Base-by-base conservation (phyloP, 2,797 vertebrate species). In the Galaxias olidus region DNA sequence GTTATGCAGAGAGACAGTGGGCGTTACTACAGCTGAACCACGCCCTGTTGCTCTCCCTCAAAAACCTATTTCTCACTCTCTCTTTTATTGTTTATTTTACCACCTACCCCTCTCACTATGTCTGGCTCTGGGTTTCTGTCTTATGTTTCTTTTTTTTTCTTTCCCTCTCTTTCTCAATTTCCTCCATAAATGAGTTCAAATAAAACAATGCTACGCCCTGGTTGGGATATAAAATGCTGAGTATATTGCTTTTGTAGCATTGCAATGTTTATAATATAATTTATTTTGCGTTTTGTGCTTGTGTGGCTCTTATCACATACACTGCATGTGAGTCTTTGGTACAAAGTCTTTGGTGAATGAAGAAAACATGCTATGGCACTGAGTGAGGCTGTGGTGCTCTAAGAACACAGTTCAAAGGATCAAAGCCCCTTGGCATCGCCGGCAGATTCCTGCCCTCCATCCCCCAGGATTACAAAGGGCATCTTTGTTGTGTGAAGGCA, bases 401-500 rank as follows among this genome's bases (percentile, higher is more conserved):
- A 30, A 30, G 51, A 17, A 53, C 50, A n/a, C 10, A 53, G 51
- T 10, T 19, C 17, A 11, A 53, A 1, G 4, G 50, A 10, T 52
- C 18, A 19, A 15, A 52, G 51, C 15, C 8, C 10, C 51, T 5
- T 4, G 12, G 51, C 49, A 51, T 51, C 50, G n/a, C n/a, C 15
- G 9, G 50, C 18, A 17, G 50, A 52, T 17, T 52, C 50, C 50
- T 52, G 50, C 51, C 51, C 18, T 53, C 51, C 51, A 20, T 53
- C 51, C 51, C 5, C 12, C 20, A 53, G 20, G 51, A 53, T 20
- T 19, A 53, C 49, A 51, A 51, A 17, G 20, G 51, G 51, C 51
- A 19, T 18, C 51, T 53, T 53, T 53, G 51, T 53, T 53, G 51
- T 53, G 51, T 53, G 18, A 53, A 19, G 51, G 51, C 20, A 18